Base-by-base conservation (phyloP, 2,888 invertebrate genomes). In the Coelopa pilipes region DNA sequence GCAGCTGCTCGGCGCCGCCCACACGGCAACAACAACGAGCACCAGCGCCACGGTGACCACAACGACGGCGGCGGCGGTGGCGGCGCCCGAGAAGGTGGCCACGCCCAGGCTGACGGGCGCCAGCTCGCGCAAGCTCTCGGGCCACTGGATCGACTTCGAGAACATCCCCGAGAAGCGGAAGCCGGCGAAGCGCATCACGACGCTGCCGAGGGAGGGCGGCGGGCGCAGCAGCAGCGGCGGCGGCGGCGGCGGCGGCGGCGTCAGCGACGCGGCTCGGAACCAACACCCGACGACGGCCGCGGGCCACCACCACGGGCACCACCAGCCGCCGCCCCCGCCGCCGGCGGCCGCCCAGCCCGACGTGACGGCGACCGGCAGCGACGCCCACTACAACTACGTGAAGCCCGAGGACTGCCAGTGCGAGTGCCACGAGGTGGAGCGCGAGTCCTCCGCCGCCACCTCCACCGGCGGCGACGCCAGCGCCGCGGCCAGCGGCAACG, bases 321-420 rank as follows among this genome's bases (percentile, higher is more conserved):
- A 19, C 17, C 69, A 59, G 17, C 21, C 17, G 13, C 4, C 34
- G 34, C 2, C n/a, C n/a, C n/a, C 34, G 34, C 34, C 2, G 34
- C 4, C 34, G 7, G 34, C 34, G 34, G n/a, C 45, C 13, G 62
- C 73, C 13, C 78, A 77, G 1, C 79, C 78, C 12, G 80, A 79
- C 76, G 77, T 79, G 4, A 59, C 75, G n/a, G 73, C 76, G 17
- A 55, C 73, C 45, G 59, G 57, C 62, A 74, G 70, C 63, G 88
- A 77, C 66, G 78, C 88, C 76, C 90, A 92, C 78, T 92, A 92
- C 80, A 93, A 92, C 87, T 95, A 95, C 87, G 95, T 95, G 72
- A 94, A 94, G 87, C 95, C 95, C 7, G 95, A 95, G 85, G 94
- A 94, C 82, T 95, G 95, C 84, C 93, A 93, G 84, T 95, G 95